Evolutionary conservation across 2,797 vertebrate species (phyloP).

Genomic region (Pteronotus mesoamericanus): DNA sequence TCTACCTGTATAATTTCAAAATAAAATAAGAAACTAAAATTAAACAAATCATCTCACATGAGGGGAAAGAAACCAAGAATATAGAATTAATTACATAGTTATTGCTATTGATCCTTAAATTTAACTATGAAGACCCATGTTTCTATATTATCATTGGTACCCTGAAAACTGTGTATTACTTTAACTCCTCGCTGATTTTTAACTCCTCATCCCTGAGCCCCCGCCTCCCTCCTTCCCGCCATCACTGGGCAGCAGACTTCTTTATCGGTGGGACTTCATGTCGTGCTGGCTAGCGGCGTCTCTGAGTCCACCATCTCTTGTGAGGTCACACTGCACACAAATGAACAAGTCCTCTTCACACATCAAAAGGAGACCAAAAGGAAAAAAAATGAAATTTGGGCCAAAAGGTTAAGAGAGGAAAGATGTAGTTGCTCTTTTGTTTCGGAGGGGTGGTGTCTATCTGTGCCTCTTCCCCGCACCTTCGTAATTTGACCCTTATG

Average conservation of each 20-base stretch:
- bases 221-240: rapidly evolving
- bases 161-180: background rate
- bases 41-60: background rate
- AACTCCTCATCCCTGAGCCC: background rate
- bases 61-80: background rate
- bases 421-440: background rate
- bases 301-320: background rate
- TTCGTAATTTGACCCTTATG: conserved; percentile 50
- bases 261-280: background rate
- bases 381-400: conserved; percentile 42
- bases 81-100: background rate
- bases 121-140: background rate
- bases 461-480: background rate
- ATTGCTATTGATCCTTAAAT: background rate
- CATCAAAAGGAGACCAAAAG: conserved; percentile 25
- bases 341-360: conserved; percentile 11
- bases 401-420: conserved; percentile 58
- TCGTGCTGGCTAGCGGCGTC: background rate
- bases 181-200: background rate
- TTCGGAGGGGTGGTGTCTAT: conserved; percentile 7
- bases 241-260: background rate
- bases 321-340: conserved; percentile 24
- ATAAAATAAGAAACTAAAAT: background rate
- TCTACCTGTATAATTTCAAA: background rate
- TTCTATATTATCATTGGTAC: background rate